Evolutionary conservation across 1,140 invertebrate genomes (phyloP).

Genomic region (Heliconius congener): DNA sequence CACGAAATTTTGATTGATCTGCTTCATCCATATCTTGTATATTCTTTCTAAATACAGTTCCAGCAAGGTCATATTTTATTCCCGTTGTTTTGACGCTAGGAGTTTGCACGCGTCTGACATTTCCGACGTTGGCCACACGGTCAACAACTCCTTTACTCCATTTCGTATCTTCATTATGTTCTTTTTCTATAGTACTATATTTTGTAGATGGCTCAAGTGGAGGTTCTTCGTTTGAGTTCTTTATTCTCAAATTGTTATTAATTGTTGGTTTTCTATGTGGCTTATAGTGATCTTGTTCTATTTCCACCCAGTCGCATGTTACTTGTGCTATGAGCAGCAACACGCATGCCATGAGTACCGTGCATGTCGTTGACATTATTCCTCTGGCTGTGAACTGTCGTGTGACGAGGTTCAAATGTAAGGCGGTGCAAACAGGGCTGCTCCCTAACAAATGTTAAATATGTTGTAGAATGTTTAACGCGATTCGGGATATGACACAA

Average conservation of each 20-base stretch:
- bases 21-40: not conserved
- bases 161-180: slow-evolving; percentile 30
- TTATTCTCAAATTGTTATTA: not conserved
- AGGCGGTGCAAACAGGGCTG: slow-evolving; percentile 17
- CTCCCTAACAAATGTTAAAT: no score
- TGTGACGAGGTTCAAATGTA: slow-evolving; percentile 25
- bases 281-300: slow-evolving; percentile 61
- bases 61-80: slow-evolving; percentile 4
- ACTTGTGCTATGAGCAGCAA: slow-evolving; percentile 45
- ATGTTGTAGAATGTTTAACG: no score
- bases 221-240: not conserved
- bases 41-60: not conserved
- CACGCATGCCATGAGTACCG: slow-evolving; percentile 39
- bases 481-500: no score
- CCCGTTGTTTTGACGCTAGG: slow-evolving; percentile 44
- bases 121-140: slow-evolving; percentile 49
- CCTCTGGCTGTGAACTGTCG: slow-evolving; percentile 11
- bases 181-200: slow-evolving; percentile 15
- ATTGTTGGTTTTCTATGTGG: not conserved
- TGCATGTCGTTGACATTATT: not conserved
- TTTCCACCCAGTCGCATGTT: slow-evolving; percentile 66
- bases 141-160: slow-evolving; percentile 48
- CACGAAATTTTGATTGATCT: not conserved
- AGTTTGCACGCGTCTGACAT: slow-evolving; percentile 47
- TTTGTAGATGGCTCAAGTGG: not conserved